These are phyloP conservation scores for Rhinichthys klamathensis DNA, from an alignment of 2,113 vertebrate genomes.

Conservation along the genomic window DNA sequence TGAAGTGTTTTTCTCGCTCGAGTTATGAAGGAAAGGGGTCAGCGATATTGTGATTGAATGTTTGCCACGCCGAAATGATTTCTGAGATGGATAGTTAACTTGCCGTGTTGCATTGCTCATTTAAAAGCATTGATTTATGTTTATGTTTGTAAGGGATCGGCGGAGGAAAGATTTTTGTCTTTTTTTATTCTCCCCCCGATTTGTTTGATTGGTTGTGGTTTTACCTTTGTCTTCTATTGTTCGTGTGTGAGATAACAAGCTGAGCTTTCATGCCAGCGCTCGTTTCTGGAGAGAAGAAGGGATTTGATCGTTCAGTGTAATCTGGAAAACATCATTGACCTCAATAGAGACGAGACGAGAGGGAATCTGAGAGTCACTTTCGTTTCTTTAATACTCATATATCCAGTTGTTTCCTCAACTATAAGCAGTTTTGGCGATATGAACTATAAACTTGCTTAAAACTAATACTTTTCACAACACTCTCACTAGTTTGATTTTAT, in stretches of 20 bases:
- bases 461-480: neutral
- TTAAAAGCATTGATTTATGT: constrained; percentile 45
- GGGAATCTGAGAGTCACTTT: neutral
- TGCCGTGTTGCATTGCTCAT: constrained; percentile 6
- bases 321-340: constrained; percentile 47
- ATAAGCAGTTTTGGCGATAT: neutral
- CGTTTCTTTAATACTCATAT: neutral
- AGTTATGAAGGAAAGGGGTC: constrained; percentile 54
- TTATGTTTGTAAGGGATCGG: constrained; percentile 19
- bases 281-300: constrained; percentile 36
- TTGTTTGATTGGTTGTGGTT: constrained; percentile 38
- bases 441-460: neutral
- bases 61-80: constrained; percentile 33
- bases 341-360: neutral
- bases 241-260: neutral
- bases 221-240: constrained; percentile 8
- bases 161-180: constrained; percentile 16
- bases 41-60: constrained; percentile 37
- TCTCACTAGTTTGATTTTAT: neutral
- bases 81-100: constrained; percentile 33
- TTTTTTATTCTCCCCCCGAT: neutral
- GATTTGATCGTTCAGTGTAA: constrained; percentile 12
- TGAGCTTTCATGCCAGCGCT: neutral
- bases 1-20: constrained; percentile 54
- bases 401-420: neutral